Evolutionary conservation across 2,113 vertebrate genomes (phyloP).

Genomic region (Pseudolaguvia tuberculata): DNA sequence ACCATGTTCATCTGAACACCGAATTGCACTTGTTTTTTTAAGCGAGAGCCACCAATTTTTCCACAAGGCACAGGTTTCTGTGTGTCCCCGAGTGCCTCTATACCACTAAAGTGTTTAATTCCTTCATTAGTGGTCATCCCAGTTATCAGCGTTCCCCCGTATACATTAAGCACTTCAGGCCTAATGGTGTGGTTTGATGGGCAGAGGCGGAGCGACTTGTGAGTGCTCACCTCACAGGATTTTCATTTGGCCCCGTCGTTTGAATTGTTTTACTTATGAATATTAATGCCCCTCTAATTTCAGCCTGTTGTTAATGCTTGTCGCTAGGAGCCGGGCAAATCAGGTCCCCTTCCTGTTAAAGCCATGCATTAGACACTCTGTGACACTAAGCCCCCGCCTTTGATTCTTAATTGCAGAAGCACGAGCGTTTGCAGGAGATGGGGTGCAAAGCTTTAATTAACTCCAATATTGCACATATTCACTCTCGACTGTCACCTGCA

Average conservation of each 20-base stretch:
- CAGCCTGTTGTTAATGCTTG: conserved; percentile 79
- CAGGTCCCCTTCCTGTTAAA: conserved; percentile 76
- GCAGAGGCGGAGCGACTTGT: conserved; percentile 62
- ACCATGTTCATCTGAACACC: not conserved
- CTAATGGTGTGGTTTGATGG: conserved; percentile 77
- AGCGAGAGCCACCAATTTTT: not conserved
- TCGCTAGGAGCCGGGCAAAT: conserved; percentile 77
- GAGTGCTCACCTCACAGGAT: conserved; percentile 71
- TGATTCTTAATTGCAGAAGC: conserved; percentile 82
- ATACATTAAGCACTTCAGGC: conserved; percentile 73
- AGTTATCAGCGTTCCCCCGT: conserved; percentile 63
- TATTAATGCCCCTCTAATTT: conserved; percentile 80
- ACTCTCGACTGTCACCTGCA: conserved; percentile 74
- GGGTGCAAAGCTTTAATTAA: conserved; percentile 81
- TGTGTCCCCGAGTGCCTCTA: conserved; percentile 9
- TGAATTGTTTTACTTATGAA: conserved; percentile 81
- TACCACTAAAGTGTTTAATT: conserved; percentile 26
- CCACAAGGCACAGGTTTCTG: not conserved
- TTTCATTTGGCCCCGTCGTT: conserved; percentile 71
- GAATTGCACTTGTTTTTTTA: not conserved
- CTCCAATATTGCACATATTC: conserved; percentile 77
- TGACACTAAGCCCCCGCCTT: conserved; percentile 79
- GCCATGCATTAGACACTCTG: conserved; percentile 74
- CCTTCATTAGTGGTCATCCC: conserved; percentile 51
- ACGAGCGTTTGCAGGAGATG: conserved; percentile 74